phyloP scores from a whole-genome alignment of 2,888 invertebrate species.

The Ctena decussata region DNA sequence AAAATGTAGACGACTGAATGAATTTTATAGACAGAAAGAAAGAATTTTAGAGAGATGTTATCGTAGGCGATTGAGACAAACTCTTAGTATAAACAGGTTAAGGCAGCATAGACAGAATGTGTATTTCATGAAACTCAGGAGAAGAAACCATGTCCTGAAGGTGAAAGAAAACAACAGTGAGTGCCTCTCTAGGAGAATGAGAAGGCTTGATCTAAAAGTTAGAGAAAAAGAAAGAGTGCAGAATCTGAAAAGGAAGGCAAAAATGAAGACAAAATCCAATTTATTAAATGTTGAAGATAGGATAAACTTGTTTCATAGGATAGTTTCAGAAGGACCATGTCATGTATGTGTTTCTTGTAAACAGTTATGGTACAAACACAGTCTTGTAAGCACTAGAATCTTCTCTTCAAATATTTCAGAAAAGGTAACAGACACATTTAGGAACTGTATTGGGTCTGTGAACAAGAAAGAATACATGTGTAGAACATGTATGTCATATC shows the following conservation, averaged over 20 bases:
- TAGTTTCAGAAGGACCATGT: conserved; percentile 14
- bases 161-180: no score
- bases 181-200: no score
- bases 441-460: neutral
- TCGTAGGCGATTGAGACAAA: neutral
- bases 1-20: conserved; percentile 6
- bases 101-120: neutral
- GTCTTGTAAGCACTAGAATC: neutral
- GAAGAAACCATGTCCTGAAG: no score
- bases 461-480: conserved; percentile 27
- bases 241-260: neutral
- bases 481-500: no score
- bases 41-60: neutral
- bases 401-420: conserved; percentile 2
- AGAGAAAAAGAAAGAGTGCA: neutral
- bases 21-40: conserved; percentile 11
- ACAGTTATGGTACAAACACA: conserved; percentile 26
- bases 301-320: conserved; percentile 20
- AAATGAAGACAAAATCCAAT: neutral
- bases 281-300: no score
- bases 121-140: no score
- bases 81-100: neutral
- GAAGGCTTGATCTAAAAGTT: no score
- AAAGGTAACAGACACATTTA: neutral
- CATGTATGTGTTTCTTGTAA: conserved; percentile 27